Evolutionary conservation across 2,797 vertebrate species (phyloP).

Genomic region (Orientallactaga sibirica): DNA sequence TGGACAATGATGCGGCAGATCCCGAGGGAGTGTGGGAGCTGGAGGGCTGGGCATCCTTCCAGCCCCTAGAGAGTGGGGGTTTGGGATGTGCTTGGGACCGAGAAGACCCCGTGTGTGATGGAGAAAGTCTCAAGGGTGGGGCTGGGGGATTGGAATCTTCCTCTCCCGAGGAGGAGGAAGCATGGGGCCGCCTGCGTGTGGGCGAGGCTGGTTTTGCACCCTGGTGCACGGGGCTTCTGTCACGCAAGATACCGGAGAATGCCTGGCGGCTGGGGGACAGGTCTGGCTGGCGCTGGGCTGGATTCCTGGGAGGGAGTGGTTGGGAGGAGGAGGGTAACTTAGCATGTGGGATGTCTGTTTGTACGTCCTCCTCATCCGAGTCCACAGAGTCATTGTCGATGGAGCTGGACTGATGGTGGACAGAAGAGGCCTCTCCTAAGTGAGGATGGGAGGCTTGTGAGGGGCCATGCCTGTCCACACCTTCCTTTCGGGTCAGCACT

Average conservation of each 20-base stretch:
- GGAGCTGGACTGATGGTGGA: conserved; percentile 61
- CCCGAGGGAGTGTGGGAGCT: conserved; percentile 58
- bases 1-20: conserved; percentile 74
- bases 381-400: conserved; percentile 64
- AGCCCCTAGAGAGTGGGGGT: conserved; percentile 78
- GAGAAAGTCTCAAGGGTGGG: conserved; percentile 45
- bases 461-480: conserved; percentile 70
- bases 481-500: conserved; percentile 74
- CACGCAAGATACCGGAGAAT: neutral
- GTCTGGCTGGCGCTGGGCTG: conserved; percentile 75
- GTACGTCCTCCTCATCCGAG: conserved; percentile 57
- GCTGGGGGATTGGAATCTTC: conserved; percentile 76
- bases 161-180: conserved; percentile 57
- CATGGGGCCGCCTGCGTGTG: neutral
- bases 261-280: conserved; percentile 76
- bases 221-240: rapidly evolving
- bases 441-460: conserved; percentile 55
- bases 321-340: conserved; percentile 47
- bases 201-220: neutral
- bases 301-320: conserved; percentile 80
- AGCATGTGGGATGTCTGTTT: neutral
- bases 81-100: conserved; percentile 48
- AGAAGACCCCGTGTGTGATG: conserved; percentile 70
- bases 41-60: conserved; percentile 74
- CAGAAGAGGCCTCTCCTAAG: neutral